These are phyloP conservation scores for Caenorhabditis auriculariae DNA, from an alignment of 2,888 invertebrate genomes.

Conservation along the genomic window DNA sequence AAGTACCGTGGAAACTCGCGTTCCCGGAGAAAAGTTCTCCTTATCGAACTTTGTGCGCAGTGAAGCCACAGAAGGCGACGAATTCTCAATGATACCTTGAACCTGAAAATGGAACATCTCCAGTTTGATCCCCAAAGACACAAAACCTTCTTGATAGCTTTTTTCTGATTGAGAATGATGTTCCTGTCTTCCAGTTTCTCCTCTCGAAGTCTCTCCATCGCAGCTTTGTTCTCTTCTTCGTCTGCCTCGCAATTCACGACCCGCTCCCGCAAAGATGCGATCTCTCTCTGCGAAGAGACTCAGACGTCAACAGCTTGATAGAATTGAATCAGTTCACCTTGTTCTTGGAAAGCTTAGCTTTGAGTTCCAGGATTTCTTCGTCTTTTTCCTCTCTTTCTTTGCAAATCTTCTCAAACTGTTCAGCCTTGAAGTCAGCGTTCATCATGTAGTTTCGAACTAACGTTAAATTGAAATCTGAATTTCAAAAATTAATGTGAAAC, in stretches of 20 bases:
- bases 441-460: too few relatives aligned
- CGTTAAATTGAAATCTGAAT: too few relatives aligned
- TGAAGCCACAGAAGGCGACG: slow-evolving; percentile 28
- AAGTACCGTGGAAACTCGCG: too few relatives aligned
- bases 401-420: too few relatives aligned
- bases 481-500: too few relatives aligned
- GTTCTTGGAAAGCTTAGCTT: neutral
- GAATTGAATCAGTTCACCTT: neutral
- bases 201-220: slow-evolving; percentile 24
- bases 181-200: slow-evolving; percentile 17
- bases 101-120: too few relatives aligned
- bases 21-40: slow-evolving; percentile 13
- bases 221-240: slow-evolving; percentile 28
- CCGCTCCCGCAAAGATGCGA: slow-evolving; percentile 32
- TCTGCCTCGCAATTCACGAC: slow-evolving; percentile 40
- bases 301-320: too few relatives aligned
- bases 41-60: slow-evolving; percentile 33
- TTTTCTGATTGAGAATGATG: slow-evolving; percentile 19
- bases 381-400: too few relatives aligned
- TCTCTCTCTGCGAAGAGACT: slow-evolving; percentile 33
- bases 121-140: too few relatives aligned
- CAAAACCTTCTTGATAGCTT: slow-evolving; percentile 18
- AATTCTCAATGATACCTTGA: slow-evolving; percentile 22
- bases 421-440: too few relatives aligned
- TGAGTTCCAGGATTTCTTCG: neutral